Percentiles rank a stretch among this genome's conserved stretches.
Conservation (phyloP, 2,888 invertebrate species). For the Callimorpha dominula region DNA sequence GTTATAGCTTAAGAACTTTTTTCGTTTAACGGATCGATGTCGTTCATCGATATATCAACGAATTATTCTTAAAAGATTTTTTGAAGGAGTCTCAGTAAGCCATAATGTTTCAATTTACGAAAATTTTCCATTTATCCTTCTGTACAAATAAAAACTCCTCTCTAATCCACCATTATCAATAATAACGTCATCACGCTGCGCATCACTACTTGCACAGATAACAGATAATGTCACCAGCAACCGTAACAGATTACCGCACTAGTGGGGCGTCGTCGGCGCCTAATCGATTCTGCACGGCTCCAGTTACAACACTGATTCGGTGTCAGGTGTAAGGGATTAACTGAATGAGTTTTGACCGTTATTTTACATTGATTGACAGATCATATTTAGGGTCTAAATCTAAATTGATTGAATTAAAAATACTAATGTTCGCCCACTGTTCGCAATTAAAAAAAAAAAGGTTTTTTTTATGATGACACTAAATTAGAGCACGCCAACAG, state of each 20-base stretch:
- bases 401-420: neutral
- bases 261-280: conserved; percentile 56
- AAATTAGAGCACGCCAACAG: too few species aligned
- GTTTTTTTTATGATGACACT: neutral
- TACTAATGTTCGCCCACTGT: neutral
- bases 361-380: conserved; percentile 4
- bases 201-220: conserved; percentile 40
- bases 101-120: neutral
- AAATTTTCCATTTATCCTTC: neutral
- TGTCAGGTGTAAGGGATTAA: conserved; percentile 47
- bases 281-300: conserved; percentile 60
- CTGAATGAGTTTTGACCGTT: conserved; percentile 35
- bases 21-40: too few species aligned
- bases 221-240: conserved; percentile 50
- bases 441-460: neutral
- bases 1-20: too few species aligned
- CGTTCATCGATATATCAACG: too few species aligned
- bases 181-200: conserved; percentile 1
- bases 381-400: neutral
- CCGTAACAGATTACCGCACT: conserved; percentile 52
- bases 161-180: neutral
- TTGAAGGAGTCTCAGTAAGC: neutral
- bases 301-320: conserved; percentile 56
- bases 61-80: too few species aligned
- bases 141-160: neutral